Conservation (phyloP, 2,113 vertebrate species). For the Cinclus cinclus region DNA sequence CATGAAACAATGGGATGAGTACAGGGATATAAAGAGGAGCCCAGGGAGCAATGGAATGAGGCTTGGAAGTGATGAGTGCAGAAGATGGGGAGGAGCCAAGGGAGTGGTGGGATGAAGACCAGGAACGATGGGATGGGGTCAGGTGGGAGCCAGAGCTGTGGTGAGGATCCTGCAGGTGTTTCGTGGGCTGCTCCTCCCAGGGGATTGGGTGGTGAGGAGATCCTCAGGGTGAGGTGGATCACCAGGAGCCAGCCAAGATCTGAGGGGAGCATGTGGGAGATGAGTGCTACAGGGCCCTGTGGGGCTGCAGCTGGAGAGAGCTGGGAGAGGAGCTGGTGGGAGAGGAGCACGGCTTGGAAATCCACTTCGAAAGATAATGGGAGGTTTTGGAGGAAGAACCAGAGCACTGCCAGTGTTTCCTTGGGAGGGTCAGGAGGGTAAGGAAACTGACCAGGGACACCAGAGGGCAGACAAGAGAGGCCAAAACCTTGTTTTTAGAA, state of each 20-base stretch:
- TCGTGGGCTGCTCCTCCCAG: background rate
- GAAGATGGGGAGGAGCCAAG: background rate
- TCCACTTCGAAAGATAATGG: background rate
- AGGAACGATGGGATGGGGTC: background rate
- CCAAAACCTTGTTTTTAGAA: background rate
- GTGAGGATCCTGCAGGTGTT: accelerated
- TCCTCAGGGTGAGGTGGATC: background rate
- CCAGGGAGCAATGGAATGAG: too few relatives aligned
- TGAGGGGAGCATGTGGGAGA: accelerated
- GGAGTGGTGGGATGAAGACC: background rate
- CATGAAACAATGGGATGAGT: background rate
- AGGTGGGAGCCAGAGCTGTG: background rate
- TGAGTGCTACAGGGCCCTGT: accelerated
- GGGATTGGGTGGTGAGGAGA: background rate
- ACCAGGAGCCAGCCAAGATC: background rate
- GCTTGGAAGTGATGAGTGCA: background rate
- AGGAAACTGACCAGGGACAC: background rate
- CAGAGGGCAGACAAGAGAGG: background rate
- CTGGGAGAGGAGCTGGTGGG: too few relatives aligned
- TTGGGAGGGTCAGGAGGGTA: background rate
- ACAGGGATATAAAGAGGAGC: background rate
- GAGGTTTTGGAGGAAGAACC: background rate
- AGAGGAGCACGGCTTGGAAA: accelerated
- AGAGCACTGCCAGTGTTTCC: accelerated
- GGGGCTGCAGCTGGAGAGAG: background rate